Evolutionary conservation across 2,888 invertebrate species (phyloP).

Genomic region (Didymodactylos carnosus): DNA sequence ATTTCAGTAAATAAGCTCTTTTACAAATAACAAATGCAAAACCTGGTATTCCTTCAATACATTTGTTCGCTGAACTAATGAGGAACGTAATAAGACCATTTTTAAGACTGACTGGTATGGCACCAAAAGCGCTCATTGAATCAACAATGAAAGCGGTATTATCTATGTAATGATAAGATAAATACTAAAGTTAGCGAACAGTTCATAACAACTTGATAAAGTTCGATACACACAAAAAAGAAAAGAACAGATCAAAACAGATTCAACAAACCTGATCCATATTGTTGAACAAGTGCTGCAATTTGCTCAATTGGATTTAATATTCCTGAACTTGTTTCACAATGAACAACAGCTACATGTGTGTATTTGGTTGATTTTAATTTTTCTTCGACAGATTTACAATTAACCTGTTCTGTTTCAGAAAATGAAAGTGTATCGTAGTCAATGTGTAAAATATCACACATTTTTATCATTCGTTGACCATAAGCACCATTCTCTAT

Average conservation of each 20-base stretch:
- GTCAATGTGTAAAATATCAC: slow-evolving; percentile 27
- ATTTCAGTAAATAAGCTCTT: slow-evolving; percentile 24
- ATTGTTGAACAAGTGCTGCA: slow-evolving; percentile 22
- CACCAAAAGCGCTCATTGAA: slow-evolving; percentile 39
- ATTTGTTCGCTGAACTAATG: slow-evolving; percentile 38
- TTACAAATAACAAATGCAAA: slow-evolving; percentile 35
- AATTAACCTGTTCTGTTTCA: slow-evolving; percentile 27
- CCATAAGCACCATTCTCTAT: slow-evolving; percentile 38
- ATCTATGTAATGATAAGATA: slow-evolving; percentile 19
- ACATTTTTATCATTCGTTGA: slow-evolving; percentile 33
- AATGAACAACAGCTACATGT: slow-evolving; percentile 35
- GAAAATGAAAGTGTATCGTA: slow-evolving; percentile 26
- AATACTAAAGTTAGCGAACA: too few relatives aligned
- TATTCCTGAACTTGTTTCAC: slow-evolving; percentile 37
- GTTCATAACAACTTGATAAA: too few relatives aligned
- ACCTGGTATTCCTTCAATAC: slow-evolving; percentile 38
- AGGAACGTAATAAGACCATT: slow-evolving; percentile 30
- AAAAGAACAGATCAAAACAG: not conserved
- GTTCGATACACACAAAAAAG: not conserved
- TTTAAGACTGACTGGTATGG: slow-evolving; percentile 30
- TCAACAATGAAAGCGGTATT: slow-evolving; percentile 33
- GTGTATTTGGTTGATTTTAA: slow-evolving; percentile 25
- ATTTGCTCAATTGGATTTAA: slow-evolving; percentile 34
- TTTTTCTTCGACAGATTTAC: slow-evolving; percentile 20
- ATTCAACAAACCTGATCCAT: not conserved